Evolutionary conservation across 2,113 vertebrate genomes (phyloP).

Genomic region (Formicarius rufipectus): DNA sequence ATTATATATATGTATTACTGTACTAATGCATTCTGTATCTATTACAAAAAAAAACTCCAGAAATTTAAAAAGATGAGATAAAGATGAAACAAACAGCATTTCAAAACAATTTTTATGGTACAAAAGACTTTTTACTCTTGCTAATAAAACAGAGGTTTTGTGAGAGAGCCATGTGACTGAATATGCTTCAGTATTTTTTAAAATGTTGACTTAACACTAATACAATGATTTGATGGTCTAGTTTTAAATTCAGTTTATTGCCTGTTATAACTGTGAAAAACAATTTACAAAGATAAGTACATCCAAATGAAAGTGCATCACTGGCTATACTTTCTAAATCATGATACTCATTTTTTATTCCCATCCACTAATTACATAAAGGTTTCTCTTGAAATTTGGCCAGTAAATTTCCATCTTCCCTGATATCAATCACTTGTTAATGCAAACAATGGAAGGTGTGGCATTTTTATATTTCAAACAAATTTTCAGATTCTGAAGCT

Average conservation of each 20-base stretch:
- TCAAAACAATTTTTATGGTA: not conserved
- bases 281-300: not conserved
- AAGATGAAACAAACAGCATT: not conserved
- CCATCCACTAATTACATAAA: not conserved
- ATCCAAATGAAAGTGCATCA: not conserved
- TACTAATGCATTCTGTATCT: not conserved
- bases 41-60: not conserved
- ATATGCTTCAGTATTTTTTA: not conserved
- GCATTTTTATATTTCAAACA: not conserved
- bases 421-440: not conserved
- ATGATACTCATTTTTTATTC: not conserved
- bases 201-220: not conserved
- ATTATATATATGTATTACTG: not conserved
- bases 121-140: rapidly evolving
- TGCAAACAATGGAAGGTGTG: not conserved
- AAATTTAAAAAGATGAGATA: not conserved
- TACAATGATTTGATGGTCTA: not conserved
- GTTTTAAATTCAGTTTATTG: not conserved
- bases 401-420: not conserved
- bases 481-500: not conserved
- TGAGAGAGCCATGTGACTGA: not conserved
- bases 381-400: not conserved
- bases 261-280: not conserved
- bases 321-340: not conserved
- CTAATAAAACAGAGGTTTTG: not conserved